These are phyloP conservation scores for Bolborhynchus lineola DNA, from an alignment of 2,113 vertebrate species.

Conservation along the genomic window DNA sequence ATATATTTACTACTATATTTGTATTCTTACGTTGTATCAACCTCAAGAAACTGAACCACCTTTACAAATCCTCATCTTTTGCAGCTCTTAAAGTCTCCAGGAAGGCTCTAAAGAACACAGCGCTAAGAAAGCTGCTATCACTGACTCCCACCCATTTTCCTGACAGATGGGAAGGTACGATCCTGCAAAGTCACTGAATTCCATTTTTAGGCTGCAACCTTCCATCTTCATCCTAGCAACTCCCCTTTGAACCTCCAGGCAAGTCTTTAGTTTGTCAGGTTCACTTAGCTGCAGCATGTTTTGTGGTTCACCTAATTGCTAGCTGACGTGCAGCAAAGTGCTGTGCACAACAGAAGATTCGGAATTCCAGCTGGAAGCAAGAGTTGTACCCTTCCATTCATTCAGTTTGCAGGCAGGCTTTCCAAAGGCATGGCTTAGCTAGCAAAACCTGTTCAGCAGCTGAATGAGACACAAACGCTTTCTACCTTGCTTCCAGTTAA, in stretches of 20 bases:
- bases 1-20: background rate
- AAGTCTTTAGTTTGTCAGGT: background rate
- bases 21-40: background rate
- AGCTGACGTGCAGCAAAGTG: background rate
- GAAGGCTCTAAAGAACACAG: background rate
- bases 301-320: conserved; percentile 32
- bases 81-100: background rate
- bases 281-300: background rate
- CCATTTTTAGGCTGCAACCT: background rate
- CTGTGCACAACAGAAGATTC: background rate
- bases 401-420: background rate
- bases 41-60: background rate
- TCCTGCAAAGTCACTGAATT: background rate
- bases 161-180: background rate
- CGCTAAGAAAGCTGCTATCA: background rate
- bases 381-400: background rate
- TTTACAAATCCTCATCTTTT: background rate
- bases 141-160: background rate
- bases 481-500: background rate
- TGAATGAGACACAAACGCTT: background rate
- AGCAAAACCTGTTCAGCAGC: conserved; percentile 7
- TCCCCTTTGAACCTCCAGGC: conserved; percentile 2
- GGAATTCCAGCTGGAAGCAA: conserved; percentile 1
- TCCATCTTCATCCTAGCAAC: background rate
- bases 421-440: background rate